Conservation (phyloP, 2,113 vertebrate genomes). For the Entomyzon cyanotis region DNA sequence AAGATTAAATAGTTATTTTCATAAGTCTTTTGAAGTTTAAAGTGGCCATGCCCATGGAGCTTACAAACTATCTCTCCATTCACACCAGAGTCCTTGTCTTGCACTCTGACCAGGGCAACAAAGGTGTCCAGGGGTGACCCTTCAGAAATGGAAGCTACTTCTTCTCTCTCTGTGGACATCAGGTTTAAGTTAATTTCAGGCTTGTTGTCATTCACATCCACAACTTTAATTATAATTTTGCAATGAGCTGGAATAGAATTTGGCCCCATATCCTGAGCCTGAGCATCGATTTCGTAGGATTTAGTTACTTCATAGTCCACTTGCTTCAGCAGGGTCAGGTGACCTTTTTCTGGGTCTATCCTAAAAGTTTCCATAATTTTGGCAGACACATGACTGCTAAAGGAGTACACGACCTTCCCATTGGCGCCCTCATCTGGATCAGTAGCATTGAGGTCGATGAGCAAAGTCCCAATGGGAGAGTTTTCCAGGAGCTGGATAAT, state of each 20-base stretch:
- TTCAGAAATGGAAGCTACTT: conserved; percentile 91
- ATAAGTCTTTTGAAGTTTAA: conserved; percentile 92
- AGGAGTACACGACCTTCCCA: conserved; percentile 92
- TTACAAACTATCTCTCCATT: conserved; percentile 91
- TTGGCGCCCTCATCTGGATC: conserved; percentile 98
- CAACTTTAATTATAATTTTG: conserved; percentile 93
- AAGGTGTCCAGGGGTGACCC: conserved; percentile 90
- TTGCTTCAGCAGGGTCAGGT: conserved; percentile 88
- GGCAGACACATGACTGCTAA: conserved; percentile 91
- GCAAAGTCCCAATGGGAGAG: conserved; percentile 84
- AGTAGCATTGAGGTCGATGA: conserved; percentile 94
- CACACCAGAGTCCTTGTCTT: conserved; percentile 90
- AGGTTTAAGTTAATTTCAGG: conserved; percentile 95
- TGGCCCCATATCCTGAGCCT: conserved; percentile 94
- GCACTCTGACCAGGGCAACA: conserved; percentile 91
- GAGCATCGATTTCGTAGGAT: conserved; percentile 93
- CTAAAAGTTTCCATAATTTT: conserved; percentile 91
- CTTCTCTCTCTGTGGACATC: conserved; percentile 92
- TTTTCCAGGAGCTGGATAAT: conserved; percentile 86
- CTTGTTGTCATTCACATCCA: conserved; percentile 97
- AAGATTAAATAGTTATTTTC: conserved; percentile 97
- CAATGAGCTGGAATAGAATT: conserved; percentile 97
- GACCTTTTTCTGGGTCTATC: conserved; percentile 89
- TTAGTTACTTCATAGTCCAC: conserved; percentile 90
- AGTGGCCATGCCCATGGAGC: conserved; percentile 94